These are phyloP conservation scores for Tamias sibiricus DNA, from an alignment of 2,113 vertebrate genomes.

Conservation along the genomic window DNA sequence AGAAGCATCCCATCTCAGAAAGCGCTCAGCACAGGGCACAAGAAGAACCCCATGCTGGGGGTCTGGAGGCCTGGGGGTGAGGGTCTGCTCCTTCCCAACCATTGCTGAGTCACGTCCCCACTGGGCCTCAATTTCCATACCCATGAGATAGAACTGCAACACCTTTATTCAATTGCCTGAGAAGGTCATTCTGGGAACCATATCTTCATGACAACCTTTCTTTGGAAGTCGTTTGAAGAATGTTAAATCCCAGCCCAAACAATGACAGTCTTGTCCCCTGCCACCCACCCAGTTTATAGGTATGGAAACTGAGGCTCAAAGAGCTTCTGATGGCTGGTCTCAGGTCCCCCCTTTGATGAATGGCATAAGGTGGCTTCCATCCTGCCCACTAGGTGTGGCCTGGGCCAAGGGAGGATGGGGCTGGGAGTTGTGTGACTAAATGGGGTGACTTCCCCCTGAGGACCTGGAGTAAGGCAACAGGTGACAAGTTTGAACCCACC, in stretches of 20 bases:
- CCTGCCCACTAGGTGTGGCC: too few relatives aligned
- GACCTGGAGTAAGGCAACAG: background rate
- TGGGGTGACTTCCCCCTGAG: background rate
- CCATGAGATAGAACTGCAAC: background rate
- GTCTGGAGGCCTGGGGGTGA: background rate
- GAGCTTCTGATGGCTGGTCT: background rate
- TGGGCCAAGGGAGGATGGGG: background rate
- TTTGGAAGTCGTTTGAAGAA: background rate
- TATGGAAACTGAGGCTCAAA: background rate
- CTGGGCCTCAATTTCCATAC: background rate
- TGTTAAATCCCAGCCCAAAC: background rate
- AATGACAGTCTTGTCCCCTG: too few relatives aligned
- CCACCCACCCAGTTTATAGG: background rate
- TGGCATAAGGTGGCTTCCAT: background rate
- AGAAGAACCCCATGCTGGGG: background rate
- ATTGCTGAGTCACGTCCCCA: background rate
- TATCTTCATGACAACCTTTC: too few relatives aligned
- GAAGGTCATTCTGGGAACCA: background rate
- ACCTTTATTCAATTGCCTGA: background rate
- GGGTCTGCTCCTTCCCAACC: background rate
- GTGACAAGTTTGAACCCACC: conserved; percentile 81
- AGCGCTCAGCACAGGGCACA: background rate
- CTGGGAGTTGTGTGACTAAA: background rate
- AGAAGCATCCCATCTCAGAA: background rate
- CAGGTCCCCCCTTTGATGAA: background rate